A percentile compares a stretch with the other conserved stretches of the same genome.
These are phyloP conservation scores for Pachycephala philippinensis DNA, from an alignment of 2,113 vertebrate species.

Conservation along the genomic window DNA sequence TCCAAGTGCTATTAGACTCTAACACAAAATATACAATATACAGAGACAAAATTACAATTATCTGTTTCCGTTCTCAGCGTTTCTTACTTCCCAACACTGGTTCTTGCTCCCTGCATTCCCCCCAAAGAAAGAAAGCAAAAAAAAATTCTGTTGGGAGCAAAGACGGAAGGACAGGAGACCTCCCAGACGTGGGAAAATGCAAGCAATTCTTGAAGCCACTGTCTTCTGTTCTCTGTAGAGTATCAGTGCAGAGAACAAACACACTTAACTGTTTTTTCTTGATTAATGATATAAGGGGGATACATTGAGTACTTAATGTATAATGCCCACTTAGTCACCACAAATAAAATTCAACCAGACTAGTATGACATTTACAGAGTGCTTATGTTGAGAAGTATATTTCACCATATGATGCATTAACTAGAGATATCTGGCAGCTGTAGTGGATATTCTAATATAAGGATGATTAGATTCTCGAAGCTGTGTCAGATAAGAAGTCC, in stretches of 20 bases:
- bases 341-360: not conserved
- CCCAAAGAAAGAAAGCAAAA: not conserved
- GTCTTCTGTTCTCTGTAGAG: not conserved
- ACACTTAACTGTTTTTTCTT: not conserved
- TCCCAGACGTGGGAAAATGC: not conserved
- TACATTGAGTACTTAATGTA: not conserved
- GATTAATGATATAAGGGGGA: not conserved
- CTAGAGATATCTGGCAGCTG: not conserved
- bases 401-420: not conserved
- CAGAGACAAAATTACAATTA: not conserved
- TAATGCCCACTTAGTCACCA: not conserved
- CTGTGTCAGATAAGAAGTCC: not conserved
- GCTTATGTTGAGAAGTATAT: not conserved
- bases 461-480: not conserved
- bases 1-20: not conserved
- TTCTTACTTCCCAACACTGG: not conserved
- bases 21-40: not conserved
- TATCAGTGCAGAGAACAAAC: not conserved
- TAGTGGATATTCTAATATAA: not conserved
- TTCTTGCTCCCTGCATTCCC: not conserved
- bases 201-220: not conserved
- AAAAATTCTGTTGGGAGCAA: not conserved
- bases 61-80: not conserved
- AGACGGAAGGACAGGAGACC: not conserved
- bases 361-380: not conserved